Evolutionary conservation across 2,888 invertebrate genomes (phyloP).

Genomic region (Protophormia terraenovae): DNA sequence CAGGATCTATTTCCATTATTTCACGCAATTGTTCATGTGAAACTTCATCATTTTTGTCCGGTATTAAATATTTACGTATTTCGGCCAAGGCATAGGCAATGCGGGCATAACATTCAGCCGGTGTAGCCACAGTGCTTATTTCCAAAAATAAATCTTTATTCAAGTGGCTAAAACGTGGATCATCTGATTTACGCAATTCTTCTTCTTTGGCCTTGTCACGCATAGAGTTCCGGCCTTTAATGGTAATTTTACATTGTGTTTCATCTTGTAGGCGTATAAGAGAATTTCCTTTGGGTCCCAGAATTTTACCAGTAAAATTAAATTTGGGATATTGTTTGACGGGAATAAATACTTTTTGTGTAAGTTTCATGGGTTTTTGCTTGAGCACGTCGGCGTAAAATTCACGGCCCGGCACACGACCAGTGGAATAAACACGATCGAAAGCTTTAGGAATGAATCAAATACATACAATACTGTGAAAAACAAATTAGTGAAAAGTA

Average conservation of each 20-base stretch:
- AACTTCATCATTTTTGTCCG: conserved; percentile 87
- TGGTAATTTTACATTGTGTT: conserved; percentile 97
- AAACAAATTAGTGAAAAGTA: too few relatives aligned
- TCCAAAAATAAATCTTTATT: conserved; percentile 94
- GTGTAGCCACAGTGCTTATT: conserved; percentile 92
- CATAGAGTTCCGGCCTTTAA: conserved; percentile 95
- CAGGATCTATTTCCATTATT: conserved; percentile 80
- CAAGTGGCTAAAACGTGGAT: conserved; percentile 93
- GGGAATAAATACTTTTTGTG: conserved; percentile 79
- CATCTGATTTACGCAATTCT: conserved; percentile 88
- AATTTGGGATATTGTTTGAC: conserved; percentile 85
- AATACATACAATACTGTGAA: too few relatives aligned
- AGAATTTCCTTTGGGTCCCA: conserved; percentile 96
- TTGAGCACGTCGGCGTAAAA: conserved; percentile 89
- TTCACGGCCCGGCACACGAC: conserved; percentile 86
- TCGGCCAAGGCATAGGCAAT: conserved; percentile 91
- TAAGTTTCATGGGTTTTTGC: conserved; percentile 81
- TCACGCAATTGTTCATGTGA: conserved; percentile 91
- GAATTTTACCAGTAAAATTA: conserved; percentile 96
- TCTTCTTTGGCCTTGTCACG: conserved; percentile 92
- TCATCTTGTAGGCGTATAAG: conserved; percentile 95
- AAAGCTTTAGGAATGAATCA: conserved; percentile 83
- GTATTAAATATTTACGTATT: conserved; percentile 84
- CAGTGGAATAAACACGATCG: conserved; percentile 86
- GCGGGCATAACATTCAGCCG: conserved; percentile 92